Conservation (phyloP, 2,888 invertebrate species). For the Branchellion lobata region DNA sequence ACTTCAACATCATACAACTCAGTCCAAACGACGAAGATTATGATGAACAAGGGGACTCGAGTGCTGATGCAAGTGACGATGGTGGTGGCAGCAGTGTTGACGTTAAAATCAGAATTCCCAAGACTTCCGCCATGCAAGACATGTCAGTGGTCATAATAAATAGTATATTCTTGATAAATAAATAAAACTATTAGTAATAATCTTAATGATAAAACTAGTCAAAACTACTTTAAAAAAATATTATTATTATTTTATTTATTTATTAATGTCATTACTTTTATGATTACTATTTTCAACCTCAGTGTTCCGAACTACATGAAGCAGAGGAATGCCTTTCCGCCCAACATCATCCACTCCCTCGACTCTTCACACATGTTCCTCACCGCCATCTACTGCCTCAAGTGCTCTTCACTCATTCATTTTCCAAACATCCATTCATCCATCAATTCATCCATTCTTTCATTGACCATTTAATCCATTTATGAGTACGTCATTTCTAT, state of each 20-base stretch:
- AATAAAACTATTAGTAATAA: too few relatives aligned
- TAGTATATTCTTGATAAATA: background rate
- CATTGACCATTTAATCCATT: background rate
- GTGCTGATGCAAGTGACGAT: too few relatives aligned
- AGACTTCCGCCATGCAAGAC: background rate
- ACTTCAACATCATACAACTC: background rate
- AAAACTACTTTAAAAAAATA: too few relatives aligned
- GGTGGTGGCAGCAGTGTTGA: too few relatives aligned
- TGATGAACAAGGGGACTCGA: background rate
- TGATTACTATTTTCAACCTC: background rate
- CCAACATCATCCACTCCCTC: conserved; percentile 96
- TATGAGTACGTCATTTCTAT: background rate
- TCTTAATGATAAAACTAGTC: too few relatives aligned
- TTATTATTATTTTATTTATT: background rate
- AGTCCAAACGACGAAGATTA: conserved; percentile 12
- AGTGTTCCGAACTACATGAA: conserved; percentile 60
- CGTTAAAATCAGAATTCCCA: too few relatives aligned
- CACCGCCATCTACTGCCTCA: conserved; percentile 78
- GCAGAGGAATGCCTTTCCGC: conserved; percentile 87
- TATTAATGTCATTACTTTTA: background rate
- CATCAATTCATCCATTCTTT: too few relatives aligned
- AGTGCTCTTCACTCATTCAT: conserved; percentile 49
- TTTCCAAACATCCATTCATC: too few relatives aligned
- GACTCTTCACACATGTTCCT: conserved; percentile 99
- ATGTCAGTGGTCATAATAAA: background rate